phyloP scores from a whole-genome alignment of 1,140 invertebrate species.

The Drosophila athabasca region DNA sequence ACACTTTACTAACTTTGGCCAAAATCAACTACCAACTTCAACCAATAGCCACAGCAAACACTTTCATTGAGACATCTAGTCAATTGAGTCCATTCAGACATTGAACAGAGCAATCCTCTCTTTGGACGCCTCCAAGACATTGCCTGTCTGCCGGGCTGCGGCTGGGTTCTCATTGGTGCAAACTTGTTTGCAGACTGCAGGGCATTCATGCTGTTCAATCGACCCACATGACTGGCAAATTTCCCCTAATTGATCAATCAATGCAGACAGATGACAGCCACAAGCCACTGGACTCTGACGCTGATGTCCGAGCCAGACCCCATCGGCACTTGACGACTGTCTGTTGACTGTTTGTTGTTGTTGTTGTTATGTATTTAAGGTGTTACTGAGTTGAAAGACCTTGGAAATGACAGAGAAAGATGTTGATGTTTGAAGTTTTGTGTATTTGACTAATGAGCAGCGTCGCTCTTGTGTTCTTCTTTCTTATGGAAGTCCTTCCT shows the following conservation, averaged over 20 bases:
- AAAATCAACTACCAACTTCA: too few species aligned
- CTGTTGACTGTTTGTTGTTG: neutral
- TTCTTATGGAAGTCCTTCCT: neutral
- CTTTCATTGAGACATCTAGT: too few species aligned
- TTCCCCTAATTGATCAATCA: constrained; percentile 65
- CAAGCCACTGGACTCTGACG: constrained; percentile 2
- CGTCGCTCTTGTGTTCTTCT: neutral
- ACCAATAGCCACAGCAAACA: too few species aligned
- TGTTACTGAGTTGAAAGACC: constrained; percentile 23
- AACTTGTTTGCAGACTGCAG: constrained; percentile 27
- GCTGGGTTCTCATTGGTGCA: constrained; percentile 14
- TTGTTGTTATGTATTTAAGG: neutral
- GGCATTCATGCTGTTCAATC: constrained; percentile 2
- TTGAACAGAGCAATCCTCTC: too few species aligned
- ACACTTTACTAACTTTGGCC: too few species aligned
- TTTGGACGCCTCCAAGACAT: neutral
- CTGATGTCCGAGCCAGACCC: neutral
- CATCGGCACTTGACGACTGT: too few species aligned
- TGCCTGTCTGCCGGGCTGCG: neutral
- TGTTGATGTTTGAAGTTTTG: too few species aligned
- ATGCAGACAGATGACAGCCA: constrained; percentile 4
- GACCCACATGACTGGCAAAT: constrained; percentile 31
- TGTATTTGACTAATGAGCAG: constrained; percentile 1
- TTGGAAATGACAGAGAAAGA: too few species aligned
- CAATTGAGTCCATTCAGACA: too few species aligned